Evolutionary conservation across 2,797 vertebrate species (phyloP).

Genomic region (Fistularia commersonii): DNA sequence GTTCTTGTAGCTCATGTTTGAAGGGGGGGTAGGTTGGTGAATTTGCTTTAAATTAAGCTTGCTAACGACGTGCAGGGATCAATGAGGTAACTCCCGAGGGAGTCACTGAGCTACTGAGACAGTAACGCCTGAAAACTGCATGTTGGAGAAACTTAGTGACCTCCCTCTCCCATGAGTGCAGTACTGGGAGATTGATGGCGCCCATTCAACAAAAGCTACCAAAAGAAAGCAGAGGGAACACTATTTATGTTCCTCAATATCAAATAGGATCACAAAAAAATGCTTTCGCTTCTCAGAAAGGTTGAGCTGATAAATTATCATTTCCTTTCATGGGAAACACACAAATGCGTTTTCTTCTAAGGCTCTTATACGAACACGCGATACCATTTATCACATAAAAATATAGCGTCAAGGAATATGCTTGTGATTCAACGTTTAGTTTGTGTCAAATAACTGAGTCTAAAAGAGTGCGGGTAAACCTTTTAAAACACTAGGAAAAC

Average conservation of each 20-base stretch:
- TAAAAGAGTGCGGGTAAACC: too few species aligned
- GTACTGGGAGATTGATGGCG: constrained; percentile 59
- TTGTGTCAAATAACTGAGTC: too few species aligned
- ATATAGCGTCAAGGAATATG: neutral
- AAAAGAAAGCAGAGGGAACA: constrained; percentile 28
- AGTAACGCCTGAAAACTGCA: constrained; percentile 69
- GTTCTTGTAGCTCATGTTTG: too few species aligned
- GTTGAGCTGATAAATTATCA: too few species aligned
- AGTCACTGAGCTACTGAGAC: constrained; percentile 71
- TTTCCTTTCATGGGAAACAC: too few species aligned
- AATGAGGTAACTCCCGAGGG: constrained; percentile 70
- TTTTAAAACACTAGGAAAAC: too few species aligned
- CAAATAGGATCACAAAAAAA: constrained; percentile 18
- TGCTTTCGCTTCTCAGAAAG: neutral
- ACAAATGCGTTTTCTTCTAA: too few species aligned
- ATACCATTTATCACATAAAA: neutral
- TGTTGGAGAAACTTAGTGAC: constrained; percentile 70
- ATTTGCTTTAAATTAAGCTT: constrained; percentile 73
- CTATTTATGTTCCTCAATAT: constrained; percentile 17
- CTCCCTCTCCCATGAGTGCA: constrained; percentile 59
- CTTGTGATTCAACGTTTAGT: too few species aligned
- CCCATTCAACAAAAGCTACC: constrained; percentile 53
- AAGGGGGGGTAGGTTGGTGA: constrained; percentile 46
- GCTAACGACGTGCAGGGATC: constrained; percentile 77
- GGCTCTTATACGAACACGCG: too few species aligned